Evolutionary conservation across 2,797 vertebrate genomes (phyloP), one percentile per base, ranked within the genome.

Genomic region (Buceros bicornis): DNA sequence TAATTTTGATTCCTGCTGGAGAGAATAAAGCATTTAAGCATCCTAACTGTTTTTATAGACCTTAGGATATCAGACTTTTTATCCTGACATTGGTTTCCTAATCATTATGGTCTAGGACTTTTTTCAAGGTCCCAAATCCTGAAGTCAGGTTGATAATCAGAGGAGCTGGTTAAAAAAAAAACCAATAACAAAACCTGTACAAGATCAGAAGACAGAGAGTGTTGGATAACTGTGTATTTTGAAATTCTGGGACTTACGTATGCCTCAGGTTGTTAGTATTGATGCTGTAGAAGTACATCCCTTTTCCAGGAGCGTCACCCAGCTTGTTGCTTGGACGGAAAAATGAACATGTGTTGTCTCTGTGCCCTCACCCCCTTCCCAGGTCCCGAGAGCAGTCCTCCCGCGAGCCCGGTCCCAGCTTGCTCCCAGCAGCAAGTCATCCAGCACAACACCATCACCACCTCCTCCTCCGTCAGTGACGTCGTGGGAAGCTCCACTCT

Each of bases 361-460:
- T 97, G 98, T 96, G 70, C 90, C 67, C 81, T 89, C 84, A 57
- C 64, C 50, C 57, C 71, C 33, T 93, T 37, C 90, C 84, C 98
- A 99, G 99, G 99, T 99, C 99, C 99, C 4, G 99, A 99, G 97
- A 99, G 99, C 97, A 99, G 99, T 94, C 99, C 99, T 76, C 99
- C 99, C 3, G 98, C 98, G 37, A 99, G 99, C 94, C 99, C 99
- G 0, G 97, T 98, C 77, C 98, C 99, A 58, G 98, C 98, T 47
- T 99, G 99, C 97, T 99, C 99, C 84, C 99, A 99, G 98, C 99
- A 99, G 97, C 99, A 99, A 97, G 99, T 99, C 98, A 99, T 99
- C 97, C 99, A 99, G 98, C 99, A 99, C 98, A 99, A 99, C 98
- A 99, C 99, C 98, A 99, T 99, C 98, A 99, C 99, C 54, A 99